A percentile compares a stretch with the other conserved stretches of the same genome.
Evolutionary conservation across 2,888 invertebrate species (phyloP).

Genomic region (Eristalis arbustorum): DNA sequence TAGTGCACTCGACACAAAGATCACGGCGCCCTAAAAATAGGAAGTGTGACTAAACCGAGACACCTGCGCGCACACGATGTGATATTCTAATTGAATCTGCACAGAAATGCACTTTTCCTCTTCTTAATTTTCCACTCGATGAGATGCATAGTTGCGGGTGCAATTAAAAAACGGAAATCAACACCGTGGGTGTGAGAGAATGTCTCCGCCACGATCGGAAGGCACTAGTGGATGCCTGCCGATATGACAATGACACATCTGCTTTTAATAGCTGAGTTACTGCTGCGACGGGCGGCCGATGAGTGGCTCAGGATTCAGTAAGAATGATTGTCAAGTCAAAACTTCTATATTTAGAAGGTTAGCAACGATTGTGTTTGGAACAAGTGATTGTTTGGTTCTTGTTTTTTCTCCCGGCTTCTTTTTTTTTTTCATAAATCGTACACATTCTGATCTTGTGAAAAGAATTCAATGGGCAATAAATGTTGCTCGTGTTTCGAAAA

Average conservation of each 20-base stretch:
- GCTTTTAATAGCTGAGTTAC: not conserved
- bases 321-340: conserved; percentile 27
- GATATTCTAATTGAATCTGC: conserved; percentile 34
- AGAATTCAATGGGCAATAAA: not conserved
- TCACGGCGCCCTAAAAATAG: conserved; percentile 41
- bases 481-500: not conserved
- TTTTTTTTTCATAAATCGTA: not conserved
- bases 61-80: conserved; percentile 32
- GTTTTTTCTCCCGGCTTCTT: not conserved
- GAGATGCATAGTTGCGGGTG: not conserved
- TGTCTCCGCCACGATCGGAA: not conserved
- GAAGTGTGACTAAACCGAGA: conserved; percentile 39
- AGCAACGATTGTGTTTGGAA: not conserved
- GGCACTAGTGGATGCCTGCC: not conserved
- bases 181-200: not conserved
- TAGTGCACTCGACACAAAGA: conserved; percentile 37
- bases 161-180: not conserved
- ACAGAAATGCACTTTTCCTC: conserved; percentile 2
- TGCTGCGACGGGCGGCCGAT: not conserved
- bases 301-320: not conserved
- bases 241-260: not conserved
- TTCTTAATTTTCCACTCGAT: not conserved
- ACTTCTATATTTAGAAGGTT: conserved; percentile 42
- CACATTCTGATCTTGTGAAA: not conserved
- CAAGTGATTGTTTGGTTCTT: conserved; percentile 2